A percentile compares a stretch with the other conserved stretches of the same genome.
These are phyloP conservation scores for Pyrrhia umbra DNA, from an alignment of 2,888 invertebrate species.

Conservation along the genomic window DNA sequence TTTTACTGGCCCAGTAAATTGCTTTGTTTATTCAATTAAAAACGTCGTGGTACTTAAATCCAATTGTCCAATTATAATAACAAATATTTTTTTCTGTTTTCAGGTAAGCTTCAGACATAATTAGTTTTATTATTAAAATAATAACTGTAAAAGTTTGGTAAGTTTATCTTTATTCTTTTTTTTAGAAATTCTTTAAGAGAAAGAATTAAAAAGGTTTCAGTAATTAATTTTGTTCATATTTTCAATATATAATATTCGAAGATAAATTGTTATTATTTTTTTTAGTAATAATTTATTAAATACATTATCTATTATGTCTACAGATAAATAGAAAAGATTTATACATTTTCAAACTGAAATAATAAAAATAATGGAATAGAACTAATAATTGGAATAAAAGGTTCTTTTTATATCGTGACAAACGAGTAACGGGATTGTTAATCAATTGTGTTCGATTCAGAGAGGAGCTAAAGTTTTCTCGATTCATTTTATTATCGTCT, in stretches of 20 bases:
- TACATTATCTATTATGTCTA: neutral
- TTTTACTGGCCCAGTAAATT: neutral
- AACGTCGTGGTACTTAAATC: neutral
- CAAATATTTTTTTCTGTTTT: slow-evolving; percentile 34
- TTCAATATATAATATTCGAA: neutral
- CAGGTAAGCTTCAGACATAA: slow-evolving; percentile 53
- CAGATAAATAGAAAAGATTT: neutral
- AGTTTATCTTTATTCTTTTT: slow-evolving; percentile 36
- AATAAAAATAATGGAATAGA: no score
- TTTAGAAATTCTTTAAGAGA: neutral
- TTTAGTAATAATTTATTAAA: no score
- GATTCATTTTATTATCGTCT: neutral
- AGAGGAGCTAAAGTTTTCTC: neutral
- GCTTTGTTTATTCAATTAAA: slow-evolving; percentile 16
- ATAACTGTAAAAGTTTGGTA: slow-evolving; percentile 9
- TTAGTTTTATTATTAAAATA: slow-evolving; percentile 29
- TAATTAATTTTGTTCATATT: slow-evolving; percentile 2
- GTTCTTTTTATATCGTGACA: neutral
- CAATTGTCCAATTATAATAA: slow-evolving; percentile 9
- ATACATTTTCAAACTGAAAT: no score
- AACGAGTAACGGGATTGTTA: slow-evolving; percentile 11
- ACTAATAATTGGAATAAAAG: neutral
- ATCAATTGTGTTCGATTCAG: slow-evolving; percentile 26
- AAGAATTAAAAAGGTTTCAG: slow-evolving; percentile 37
- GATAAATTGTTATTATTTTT: neutral